Base-by-base conservation (phyloP, 2,797 vertebrate species). In the Enteromius argenteus region DNA sequence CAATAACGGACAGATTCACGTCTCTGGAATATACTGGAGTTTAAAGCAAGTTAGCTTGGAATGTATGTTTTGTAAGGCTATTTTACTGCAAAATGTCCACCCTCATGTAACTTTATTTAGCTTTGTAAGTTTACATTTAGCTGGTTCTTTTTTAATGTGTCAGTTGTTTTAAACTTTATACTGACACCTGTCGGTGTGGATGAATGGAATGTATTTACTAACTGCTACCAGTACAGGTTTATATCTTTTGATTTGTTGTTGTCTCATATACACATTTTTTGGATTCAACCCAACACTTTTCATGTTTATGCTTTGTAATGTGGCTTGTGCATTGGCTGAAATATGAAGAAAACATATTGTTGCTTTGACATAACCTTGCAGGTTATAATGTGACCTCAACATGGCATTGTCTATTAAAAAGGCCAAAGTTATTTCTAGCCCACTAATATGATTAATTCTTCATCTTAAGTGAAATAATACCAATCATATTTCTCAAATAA, bases 401-500 rank as follows among this genome's bases (percentile, higher is more conserved):
- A 21, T 73, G 10, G 5, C 30, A 13, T n/a, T 53, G 10, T 19
- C 10, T 53, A 10, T 74, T 53, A 74, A 74, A 42, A 35, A 1
- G 46, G 72, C 10, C 71, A 21, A 53, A 13, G 5, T 14, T 14
- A 35, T 53, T n/a, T 74, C 11, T 53, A 74, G 19, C 30, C 4
- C 19, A 14, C 49, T 74, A 37, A 37, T 4, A 75, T 11, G 11
- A 37, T 11, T 37, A 5, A n/a, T 53, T 73, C 15, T 32, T 73
- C 15, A 21, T 30, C 46, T n/a, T 35, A 53, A 32, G 27, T 32
- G 6, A 32, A 32, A 8, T 27, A 62, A 62, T 30, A 30, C 23
- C 1, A 62, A 74, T 75, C 32, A 39, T 58, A 39, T 39, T 76
- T 76, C 13, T 58, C 53, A 76, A 39, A 51, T 58, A 53, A 21